phyloP scores from a whole-genome alignment of 2,113 vertebrate species.

The Nerophis ophidion region DNA sequence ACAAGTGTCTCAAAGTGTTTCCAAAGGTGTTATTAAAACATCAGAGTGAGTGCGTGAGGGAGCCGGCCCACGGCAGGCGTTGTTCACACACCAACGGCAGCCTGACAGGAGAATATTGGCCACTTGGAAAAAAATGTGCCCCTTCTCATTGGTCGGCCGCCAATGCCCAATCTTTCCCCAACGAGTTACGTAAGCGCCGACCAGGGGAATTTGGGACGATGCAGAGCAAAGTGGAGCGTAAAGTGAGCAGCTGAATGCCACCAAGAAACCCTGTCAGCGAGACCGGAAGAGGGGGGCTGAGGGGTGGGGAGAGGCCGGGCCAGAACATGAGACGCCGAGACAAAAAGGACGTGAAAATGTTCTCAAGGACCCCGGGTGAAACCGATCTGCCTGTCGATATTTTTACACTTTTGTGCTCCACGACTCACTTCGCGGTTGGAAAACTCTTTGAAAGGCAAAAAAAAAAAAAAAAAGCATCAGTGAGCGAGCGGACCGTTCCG shows the following conservation, averaged over 20 bases:
- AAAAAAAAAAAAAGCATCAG: no score
- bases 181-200: slow-evolving; percentile 43
- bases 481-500: no score
- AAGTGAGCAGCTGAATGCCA: slow-evolving; percentile 56
- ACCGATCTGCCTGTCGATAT: background rate
- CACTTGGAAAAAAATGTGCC: slow-evolving; percentile 22
- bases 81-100: slow-evolving; percentile 47
- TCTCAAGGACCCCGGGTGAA: background rate
- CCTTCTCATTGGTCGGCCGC: slow-evolving; percentile 43
- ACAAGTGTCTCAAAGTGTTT: no score
- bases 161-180: slow-evolving; percentile 38
- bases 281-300: background rate
- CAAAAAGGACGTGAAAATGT: background rate
- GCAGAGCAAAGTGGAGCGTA: slow-evolving; percentile 52
- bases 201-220: slow-evolving; percentile 48
- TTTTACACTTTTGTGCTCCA: background rate
- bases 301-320: slow-evolving; percentile 3
- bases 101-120: slow-evolving; percentile 49
- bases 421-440: no score
- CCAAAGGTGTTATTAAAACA: slow-evolving; percentile 26
- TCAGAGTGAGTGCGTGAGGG: slow-evolving; percentile 22
- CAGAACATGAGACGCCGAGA: slow-evolving; percentile 6
- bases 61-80: slow-evolving; percentile 35
- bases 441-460: no score
- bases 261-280: slow-evolving; percentile 30